Conservation (phyloP, 2,113 vertebrate species). For the Cisticola juncidis region DNA sequence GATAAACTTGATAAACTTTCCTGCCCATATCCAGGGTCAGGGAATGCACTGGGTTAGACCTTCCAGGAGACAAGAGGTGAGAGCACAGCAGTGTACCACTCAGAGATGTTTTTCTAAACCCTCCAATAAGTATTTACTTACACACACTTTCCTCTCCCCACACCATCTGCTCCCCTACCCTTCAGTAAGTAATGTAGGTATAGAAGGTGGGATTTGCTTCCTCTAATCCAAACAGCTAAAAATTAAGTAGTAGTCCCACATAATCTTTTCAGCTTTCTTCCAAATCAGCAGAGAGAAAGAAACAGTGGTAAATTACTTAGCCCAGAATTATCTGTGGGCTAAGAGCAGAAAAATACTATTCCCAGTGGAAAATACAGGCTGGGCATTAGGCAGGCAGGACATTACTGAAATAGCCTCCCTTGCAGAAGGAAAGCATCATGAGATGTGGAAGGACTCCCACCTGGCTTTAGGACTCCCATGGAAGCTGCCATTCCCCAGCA, state of each 20-base stretch:
- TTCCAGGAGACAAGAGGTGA: background rate
- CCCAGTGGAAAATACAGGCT: background rate
- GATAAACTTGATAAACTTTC: background rate
- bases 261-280: background rate
- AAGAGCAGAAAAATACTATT: background rate
- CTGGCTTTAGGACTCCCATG: background rate
- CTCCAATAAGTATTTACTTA: background rate
- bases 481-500: rapidly evolving
- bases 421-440: background rate
- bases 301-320: background rate
- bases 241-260: background rate
- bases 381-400: background rate
- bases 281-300: background rate
- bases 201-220: background rate
- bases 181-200: background rate
- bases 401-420: background rate
- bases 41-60: background rate
- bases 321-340: background rate
- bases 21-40: background rate
- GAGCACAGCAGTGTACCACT: background rate
- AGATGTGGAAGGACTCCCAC: background rate
- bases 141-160: background rate
- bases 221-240: background rate
- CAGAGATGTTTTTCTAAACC: background rate
- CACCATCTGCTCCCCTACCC: background rate